Evolutionary conservation across 2,797 vertebrate genomes (phyloP).

Genomic region (Anguilla marmorata): DNA sequence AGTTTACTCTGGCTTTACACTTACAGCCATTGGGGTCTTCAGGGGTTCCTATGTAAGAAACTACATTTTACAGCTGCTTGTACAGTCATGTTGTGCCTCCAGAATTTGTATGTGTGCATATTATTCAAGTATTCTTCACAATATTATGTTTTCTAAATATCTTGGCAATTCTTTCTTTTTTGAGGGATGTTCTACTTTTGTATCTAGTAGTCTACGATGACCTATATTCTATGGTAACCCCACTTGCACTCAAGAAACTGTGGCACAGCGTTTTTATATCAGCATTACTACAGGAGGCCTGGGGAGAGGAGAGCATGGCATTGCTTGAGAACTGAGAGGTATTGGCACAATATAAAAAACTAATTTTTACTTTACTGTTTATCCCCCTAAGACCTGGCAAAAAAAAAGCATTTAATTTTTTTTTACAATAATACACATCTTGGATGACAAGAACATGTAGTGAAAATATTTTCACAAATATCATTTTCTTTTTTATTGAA

Average conservation of each 20-base stretch:
- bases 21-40: not conserved
- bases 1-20: not conserved
- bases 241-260: too few species aligned
- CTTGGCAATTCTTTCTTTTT: too few species aligned
- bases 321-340: not conserved
- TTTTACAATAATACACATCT: too few species aligned
- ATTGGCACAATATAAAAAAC: not conserved
- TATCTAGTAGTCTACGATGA: not conserved
- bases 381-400: too few species aligned
- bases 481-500: too few species aligned
- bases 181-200: not conserved
- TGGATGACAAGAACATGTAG: too few species aligned
- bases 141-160: not conserved
- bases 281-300: not conserved
- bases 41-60: not conserved
- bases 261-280: not conserved
- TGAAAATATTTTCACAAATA: too few species aligned
- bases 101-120: constrained; percentile 1
- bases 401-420: too few species aligned
- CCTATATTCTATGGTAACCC: not conserved
- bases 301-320: not conserved
- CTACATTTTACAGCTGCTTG: not conserved
- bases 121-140: not conserved
- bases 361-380: not conserved
- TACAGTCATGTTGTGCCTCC: not conserved